phyloP scores from a whole-genome alignment of 2,797 vertebrate species.

The Sebastes glaucus region DNA sequence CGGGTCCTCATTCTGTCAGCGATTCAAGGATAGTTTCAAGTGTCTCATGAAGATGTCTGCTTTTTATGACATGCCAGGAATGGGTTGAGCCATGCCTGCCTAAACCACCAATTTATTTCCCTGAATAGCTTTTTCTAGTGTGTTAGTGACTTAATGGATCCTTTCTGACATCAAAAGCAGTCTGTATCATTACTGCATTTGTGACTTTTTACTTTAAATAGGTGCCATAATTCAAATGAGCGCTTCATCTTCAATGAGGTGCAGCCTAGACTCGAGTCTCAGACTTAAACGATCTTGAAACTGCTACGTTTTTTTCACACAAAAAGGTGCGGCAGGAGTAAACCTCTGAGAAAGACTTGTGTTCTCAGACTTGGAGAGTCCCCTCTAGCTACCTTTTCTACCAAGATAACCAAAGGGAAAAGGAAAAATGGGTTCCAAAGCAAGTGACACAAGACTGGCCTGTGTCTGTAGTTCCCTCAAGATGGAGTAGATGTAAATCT shows the following conservation, averaged over 20 bases:
- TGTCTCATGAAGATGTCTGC: constrained; percentile 69
- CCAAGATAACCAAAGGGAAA: constrained; percentile 4
- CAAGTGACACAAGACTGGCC: neutral
- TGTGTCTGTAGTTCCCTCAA: constrained; percentile 35
- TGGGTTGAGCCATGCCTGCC: constrained; percentile 58
- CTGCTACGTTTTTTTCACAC: neutral
- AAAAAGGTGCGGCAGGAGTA: constrained; percentile 1
- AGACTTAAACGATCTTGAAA: constrained; percentile 16
- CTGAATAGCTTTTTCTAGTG: constrained; percentile 55
- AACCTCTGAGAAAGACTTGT: neutral
- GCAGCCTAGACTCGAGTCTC: neutral
- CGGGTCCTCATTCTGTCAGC: constrained; percentile 77
- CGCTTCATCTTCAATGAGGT: constrained; percentile 20
- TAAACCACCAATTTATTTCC: constrained; percentile 63
- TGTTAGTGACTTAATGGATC: constrained; percentile 58
- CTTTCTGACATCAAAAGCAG: constrained; percentile 50
- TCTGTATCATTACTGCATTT: constrained; percentile 23
- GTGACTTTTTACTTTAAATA: constrained; percentile 45
- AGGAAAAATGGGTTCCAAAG: constrained; percentile 4
- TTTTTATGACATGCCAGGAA: constrained; percentile 68
- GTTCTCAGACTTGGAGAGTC: constrained; percentile 1
- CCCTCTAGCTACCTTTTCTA: neutral
- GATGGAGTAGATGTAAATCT: constrained; percentile 56
- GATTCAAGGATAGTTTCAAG: constrained; percentile 69
- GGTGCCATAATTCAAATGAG: constrained; percentile 26